Conservation (phyloP, 2,797 vertebrate species). For the Simalia tracyae region DNA sequence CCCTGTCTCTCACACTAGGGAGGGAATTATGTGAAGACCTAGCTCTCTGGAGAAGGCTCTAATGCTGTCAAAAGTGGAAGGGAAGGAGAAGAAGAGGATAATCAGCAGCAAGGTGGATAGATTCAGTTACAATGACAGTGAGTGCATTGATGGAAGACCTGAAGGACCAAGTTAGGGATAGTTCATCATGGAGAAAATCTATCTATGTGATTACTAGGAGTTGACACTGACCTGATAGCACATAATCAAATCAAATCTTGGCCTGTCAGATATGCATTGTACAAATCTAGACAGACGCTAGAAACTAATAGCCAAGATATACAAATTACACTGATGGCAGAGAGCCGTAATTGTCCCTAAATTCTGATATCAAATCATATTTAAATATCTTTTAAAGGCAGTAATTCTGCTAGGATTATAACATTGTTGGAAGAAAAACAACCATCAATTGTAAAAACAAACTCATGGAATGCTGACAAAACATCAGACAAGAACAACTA, state of each 20-base stretch:
- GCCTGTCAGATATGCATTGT: not conserved
- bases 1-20: too few relatives aligned
- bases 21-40: not conserved
- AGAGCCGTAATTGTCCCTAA: not conserved
- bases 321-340: not conserved
- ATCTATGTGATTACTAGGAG: not conserved
- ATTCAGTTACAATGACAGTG: not conserved
- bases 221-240: not conserved
- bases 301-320: not conserved
- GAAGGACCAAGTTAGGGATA: not conserved
- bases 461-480: not conserved
- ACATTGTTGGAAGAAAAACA: slow-evolving; percentile 3
- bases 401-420: not conserved
- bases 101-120: not conserved
- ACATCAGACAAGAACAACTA: not conserved
- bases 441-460: not conserved
- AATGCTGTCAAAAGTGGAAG: not conserved
- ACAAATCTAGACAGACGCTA: not conserved
- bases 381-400: slow-evolving; percentile 13
- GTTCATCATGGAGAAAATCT: not conserved
- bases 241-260: not conserved
- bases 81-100: not conserved
- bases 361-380: not conserved
- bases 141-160: not conserved
- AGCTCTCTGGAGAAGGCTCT: not conserved